Evolutionary conservation across 37 sponge, comb jelly and placozoan genomes (phyloP).

Genomic region (Petrosia ficiformis): DNA sequence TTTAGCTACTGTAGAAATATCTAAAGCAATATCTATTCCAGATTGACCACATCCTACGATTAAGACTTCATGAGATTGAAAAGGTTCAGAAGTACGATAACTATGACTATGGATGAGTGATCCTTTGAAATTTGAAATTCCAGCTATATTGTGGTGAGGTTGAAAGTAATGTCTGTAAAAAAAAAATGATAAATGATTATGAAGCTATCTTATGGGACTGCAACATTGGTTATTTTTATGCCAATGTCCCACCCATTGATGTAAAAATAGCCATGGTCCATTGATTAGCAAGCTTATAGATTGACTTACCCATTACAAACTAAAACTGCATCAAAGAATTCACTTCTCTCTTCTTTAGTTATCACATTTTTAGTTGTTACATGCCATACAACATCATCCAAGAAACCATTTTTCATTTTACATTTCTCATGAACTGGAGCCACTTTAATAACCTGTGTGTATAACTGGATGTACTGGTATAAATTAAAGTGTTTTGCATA

Average conservation of each 20-base stretch:
- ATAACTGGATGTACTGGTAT: slow-evolving; percentile 35
- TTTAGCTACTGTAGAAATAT: slow-evolving; percentile 34
- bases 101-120: slow-evolving; percentile 57
- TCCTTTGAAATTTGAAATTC: slow-evolving; percentile 52
- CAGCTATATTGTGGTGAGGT: slow-evolving; percentile 44
- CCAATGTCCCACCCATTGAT: too few relatives aligned
- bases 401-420: too few relatives aligned
- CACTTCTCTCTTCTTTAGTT: slow-evolving; percentile 1
- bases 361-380: slow-evolving; percentile 20
- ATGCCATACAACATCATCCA: slow-evolving; percentile 40
- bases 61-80: slow-evolving; percentile 45
- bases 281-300: too few relatives aligned
- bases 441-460: slow-evolving; percentile 44
- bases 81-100: slow-evolving; percentile 59
- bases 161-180: slow-evolving; percentile 57
- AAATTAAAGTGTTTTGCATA: slow-evolving; percentile 57
- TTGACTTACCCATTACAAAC: slow-evolving; percentile 88
- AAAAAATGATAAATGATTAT: neutral
- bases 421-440: slow-evolving; percentile 8
- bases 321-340: slow-evolving; percentile 64
- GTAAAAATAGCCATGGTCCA: too few relatives aligned
- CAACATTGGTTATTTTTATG: too few relatives aligned
- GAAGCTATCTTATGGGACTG: neutral
- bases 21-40: slow-evolving; percentile 64
- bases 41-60: slow-evolving; percentile 67